These are phyloP conservation scores for Fregetta grallaria DNA, from an alignment of 2,113 vertebrate species.

Conservation along the genomic window DNA sequence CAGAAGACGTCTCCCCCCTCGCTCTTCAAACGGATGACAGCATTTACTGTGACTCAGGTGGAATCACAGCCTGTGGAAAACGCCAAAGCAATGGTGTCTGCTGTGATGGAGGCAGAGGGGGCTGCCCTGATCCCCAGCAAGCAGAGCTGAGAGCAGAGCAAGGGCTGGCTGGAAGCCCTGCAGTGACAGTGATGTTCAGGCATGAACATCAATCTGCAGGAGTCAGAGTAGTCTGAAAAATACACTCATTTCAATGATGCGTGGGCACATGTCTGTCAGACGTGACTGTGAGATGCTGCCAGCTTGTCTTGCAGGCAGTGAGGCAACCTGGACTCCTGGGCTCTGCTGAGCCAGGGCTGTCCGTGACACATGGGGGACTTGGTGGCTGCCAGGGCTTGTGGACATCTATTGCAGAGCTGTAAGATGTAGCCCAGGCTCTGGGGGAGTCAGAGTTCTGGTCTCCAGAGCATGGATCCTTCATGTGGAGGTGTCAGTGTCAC, in stretches of 20 bases:
- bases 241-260: background rate
- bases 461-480: background rate
- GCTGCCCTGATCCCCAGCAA: background rate
- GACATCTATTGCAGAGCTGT: background rate
- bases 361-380: background rate
- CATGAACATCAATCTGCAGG: background rate
- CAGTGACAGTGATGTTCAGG: background rate
- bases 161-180: background rate
- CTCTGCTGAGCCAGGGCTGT: background rate
- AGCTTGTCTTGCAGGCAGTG: background rate
- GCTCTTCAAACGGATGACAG: background rate
- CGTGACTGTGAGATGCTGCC: background rate
- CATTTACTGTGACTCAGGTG: background rate
- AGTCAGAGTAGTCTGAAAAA: background rate
- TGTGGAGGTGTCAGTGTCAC: background rate
- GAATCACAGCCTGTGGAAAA: background rate
- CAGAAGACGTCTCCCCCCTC: background rate
- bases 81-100: background rate
- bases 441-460: background rate
- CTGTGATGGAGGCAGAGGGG: background rate
- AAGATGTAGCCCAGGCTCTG: background rate
- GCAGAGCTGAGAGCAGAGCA: background rate
- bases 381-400: background rate
- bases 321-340: background rate
- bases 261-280: fast-evolving